Percentiles rank a stretch among this genome's conserved stretches.
Conservation (phyloP, 2,113 vertebrate species). For the Astur gentilis region DNA sequence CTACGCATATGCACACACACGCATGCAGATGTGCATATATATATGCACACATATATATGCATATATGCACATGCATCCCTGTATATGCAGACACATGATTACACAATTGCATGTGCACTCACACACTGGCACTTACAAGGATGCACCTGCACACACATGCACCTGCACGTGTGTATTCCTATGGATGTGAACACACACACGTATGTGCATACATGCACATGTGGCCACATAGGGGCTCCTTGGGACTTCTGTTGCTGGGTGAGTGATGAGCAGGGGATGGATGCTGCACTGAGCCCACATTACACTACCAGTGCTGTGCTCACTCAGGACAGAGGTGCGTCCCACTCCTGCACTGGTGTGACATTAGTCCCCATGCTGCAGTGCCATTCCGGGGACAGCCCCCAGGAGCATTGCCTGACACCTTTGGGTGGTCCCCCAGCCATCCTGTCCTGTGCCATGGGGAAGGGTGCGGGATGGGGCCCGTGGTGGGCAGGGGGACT, state of each 20-base stretch:
- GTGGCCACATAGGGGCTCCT: fast-evolving
- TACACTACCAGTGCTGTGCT: fast-evolving
- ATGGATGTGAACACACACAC: fast-evolving
- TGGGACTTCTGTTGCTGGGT: fast-evolving
- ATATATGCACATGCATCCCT: neutral
- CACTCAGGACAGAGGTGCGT: neutral
- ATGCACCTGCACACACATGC: fast-evolving
- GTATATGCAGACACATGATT: neutral
- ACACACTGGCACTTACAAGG: neutral
- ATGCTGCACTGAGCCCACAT: neutral
- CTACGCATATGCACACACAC: no score
- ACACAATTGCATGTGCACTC: no score
- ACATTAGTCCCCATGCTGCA: fast-evolving
- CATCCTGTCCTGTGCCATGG: fast-evolving
- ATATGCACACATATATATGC: no score
- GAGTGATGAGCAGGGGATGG: fast-evolving
- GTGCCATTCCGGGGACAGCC: fast-evolving
- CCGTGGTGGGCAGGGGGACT: no score
- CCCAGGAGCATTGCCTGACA: no score
- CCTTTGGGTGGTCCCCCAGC: neutral
- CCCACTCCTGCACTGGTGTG: neutral
- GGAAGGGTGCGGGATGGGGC: fast-evolving
- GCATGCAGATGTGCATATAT: neutral
- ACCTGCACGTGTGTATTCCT: fast-evolving
- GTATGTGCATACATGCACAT: fast-evolving